phyloP scores from a whole-genome alignment of 1,140 invertebrate species.

The Tachypleus tridentatus region DNA sequence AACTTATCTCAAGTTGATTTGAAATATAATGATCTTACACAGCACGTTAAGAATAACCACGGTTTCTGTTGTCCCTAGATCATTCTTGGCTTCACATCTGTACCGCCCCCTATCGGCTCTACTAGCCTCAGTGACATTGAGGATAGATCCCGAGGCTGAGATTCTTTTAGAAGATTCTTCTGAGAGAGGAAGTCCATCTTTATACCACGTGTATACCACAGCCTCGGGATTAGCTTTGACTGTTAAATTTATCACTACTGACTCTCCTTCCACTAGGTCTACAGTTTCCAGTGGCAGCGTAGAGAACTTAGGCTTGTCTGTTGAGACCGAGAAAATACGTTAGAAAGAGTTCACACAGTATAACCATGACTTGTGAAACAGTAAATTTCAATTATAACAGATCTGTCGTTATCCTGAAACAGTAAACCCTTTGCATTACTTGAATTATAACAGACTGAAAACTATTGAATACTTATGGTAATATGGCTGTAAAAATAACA shows the following conservation, averaged over 20 bases:
- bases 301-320: conserved; percentile 45
- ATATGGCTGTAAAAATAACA: too few species aligned
- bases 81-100: conserved; percentile 72
- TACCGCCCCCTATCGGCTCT: conserved; percentile 75
- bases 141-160: conserved; percentile 43
- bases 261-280: conserved; percentile 69
- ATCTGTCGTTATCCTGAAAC: too few species aligned
- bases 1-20: too few species aligned
- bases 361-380: too few species aligned
- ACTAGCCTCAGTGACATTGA: conserved; percentile 68
- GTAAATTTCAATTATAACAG: too few species aligned
- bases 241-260: conserved; percentile 59
- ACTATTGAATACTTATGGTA: too few species aligned
- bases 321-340: conserved; percentile 12
- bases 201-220: conserved; percentile 71
- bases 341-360: too few species aligned
- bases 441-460: too few species aligned
- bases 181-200: conserved; percentile 10
- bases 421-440: too few species aligned
- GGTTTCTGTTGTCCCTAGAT: conserved; percentile 61
- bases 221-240: conserved; percentile 71
- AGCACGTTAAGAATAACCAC: conserved; percentile 75
- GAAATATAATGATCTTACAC: conserved; percentile 51
- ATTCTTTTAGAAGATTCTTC: too few species aligned
- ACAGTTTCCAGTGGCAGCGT: conserved; percentile 29